Evolutionary conservation across 2,888 invertebrate species (phyloP), one percentile per base, ranked within the genome.

Genomic region (Callyntrura guangdongensis): DNA sequence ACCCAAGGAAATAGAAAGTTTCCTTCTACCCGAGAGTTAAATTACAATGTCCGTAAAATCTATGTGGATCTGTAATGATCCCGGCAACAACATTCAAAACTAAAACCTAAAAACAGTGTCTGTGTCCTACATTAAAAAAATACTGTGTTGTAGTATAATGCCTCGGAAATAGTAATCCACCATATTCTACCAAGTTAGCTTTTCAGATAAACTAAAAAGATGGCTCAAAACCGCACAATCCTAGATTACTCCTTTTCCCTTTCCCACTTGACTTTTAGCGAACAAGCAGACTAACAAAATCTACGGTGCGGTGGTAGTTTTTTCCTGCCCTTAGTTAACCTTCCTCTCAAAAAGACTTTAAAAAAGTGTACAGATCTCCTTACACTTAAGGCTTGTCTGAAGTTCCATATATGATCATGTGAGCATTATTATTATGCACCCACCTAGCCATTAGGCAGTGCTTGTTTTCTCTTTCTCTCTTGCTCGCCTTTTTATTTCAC

Each of bases 161-260:
- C 20, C 9, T n/a, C 17, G 49, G 20, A 74, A 49, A 12, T 20
- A 45, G 14, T 3, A 4, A 56, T 25, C 81, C 56, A 14, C 49
- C 74, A 74, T 81, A 49, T 27, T 49, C 49, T 4, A 47, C 20
- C 74, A 49, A 49, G 64, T 64, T 45, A 47, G 14, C 22, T 64
- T 45, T 36, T 22, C n/a, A 61, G 64, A 45, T 64, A 59, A 82
- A 72, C 69, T 59, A 72, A 88, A 88, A 88, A 69, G 53, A 27
- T 81, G 82, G 82, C 82, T 82, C 82, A 82, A 87, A 69, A 88
- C 88, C 88, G 56, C 88, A 56, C n/a, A 69, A 88, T 72, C 69
- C 72, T 56, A 88, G 22, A 81, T 72, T 88, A 72, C 82, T 82
- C 72, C 45, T 59, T 82, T 88, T 88, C 49, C 82, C 72, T 72